Evolutionary conservation across 1,140 invertebrate genomes (phyloP), one percentile per base, ranked within the genome.

Genomic region (Eciton burchellii): DNA sequence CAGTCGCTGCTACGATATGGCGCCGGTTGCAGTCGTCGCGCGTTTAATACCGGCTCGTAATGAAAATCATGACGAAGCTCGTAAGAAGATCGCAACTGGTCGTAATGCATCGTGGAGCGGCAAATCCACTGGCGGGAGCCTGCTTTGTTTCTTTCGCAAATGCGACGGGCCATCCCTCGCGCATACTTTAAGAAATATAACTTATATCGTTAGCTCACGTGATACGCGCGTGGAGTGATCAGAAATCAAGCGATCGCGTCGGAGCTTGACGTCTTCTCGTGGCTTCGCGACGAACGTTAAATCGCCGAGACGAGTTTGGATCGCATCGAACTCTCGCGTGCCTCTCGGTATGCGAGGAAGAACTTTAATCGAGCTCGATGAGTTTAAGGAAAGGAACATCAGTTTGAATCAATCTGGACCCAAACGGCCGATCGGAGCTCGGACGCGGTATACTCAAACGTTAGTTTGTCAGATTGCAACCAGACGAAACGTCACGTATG

Each of bases 341-440:
- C n/a, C n/a, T n/a, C n/a, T n/a, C n/a, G n/a, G n/a, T n/a, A n/a
- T n/a, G n/a, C n/a, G n/a, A n/a, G n/a, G n/a, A n/a, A 35, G 6
- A 35, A 35, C 35, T 35, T 35, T 35, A 35, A n/a, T 9, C 29
- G 52, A 14, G 14, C 8, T n/a, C n/a, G n/a, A 41, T 11, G 14
- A 71, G 8, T 41, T 57, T 43, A 72, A n/a, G 52, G 41, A 72
- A 72, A 72, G n/a, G 29, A 57, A 57, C 57, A 57, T 57, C 24
- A 19, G 26, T n/a, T 72, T 41, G 41, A 56, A 72, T 72, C 19
- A 29, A 24, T 68, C 43, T 49, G 2, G 45, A 35, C 6, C 6
- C 35, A 35, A 35, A 35, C 45, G 65, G 21, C 11, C 24, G 43
- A 66, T 66, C 47, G 21, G 21, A 68, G 26, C n/a, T 21, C 14